These are phyloP conservation scores for Drosophila pseudoananassae DNA, from an alignment of 1,140 invertebrate species.

Conservation along the genomic window DNA sequence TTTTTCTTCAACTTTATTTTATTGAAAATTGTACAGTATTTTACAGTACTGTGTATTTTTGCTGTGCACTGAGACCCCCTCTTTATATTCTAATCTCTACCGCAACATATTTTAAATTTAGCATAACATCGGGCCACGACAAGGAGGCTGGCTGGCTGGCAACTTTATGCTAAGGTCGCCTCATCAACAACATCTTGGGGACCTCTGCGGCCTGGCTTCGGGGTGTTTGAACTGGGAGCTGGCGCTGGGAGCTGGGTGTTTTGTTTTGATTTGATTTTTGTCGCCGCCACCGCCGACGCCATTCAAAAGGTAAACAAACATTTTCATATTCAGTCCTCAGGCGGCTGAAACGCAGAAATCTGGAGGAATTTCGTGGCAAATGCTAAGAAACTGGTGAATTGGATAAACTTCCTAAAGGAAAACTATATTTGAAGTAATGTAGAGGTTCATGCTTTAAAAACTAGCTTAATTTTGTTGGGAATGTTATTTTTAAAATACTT, in stretches of 20 bases:
- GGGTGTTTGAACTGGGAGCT: conserved; percentile 64
- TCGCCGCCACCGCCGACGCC: conserved; percentile 47
- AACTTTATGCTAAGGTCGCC: conserved; percentile 61
- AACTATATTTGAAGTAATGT: conserved; percentile 1
- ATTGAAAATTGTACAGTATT: not conserved
- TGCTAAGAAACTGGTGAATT: conserved; percentile 1
- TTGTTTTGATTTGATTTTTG: conserved; percentile 75
- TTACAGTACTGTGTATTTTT: not conserved
- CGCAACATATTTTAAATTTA: conserved; percentile 77
- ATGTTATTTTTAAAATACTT: not conserved
- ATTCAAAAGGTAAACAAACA: conserved; percentile 65
- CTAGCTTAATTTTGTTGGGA: not conserved
- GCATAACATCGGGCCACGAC: conserved; percentile 53
- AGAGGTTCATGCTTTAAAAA: not conserved
- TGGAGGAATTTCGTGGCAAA: not conserved
- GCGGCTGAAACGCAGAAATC: conserved; percentile 14
- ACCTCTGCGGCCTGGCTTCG: conserved; percentile 29
- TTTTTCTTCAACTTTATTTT: not conserved
- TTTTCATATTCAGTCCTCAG: conserved; percentile 23
- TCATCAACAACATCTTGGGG: conserved; percentile 54
- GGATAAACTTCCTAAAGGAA: conserved; percentile 20
- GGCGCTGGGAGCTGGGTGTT: conserved; percentile 19
- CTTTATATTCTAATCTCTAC: conserved; percentile 68
- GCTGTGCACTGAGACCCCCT: conserved; percentile 27
- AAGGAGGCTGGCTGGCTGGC: conserved; percentile 31